Percentiles rank a stretch among this genome's conserved stretches.
Evolutionary conservation across 2,888 invertebrate species (phyloP).

Genomic region (Parapristionchus giblindavisi): DNA sequence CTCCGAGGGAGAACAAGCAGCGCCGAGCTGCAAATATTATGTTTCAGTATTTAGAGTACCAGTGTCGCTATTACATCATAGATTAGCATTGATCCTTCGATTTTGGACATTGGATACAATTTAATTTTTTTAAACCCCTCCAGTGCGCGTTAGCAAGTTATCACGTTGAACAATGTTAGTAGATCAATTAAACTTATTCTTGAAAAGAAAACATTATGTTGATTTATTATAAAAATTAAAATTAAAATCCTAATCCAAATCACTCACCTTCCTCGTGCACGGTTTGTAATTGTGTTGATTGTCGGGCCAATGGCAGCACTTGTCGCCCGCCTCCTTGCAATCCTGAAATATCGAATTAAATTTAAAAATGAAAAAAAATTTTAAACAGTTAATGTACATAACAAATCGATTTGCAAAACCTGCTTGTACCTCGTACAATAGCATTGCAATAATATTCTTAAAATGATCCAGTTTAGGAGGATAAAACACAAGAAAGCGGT

Average conservation of each 20-base stretch:
- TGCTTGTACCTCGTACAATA: too few species aligned
- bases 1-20: slow-evolving; percentile 81
- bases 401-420: not conserved
- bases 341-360: slow-evolving; percentile 78
- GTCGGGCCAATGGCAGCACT: slow-evolving; percentile 78
- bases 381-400: not conserved
- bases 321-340: slow-evolving; percentile 76
- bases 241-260: not conserved
- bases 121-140: not conserved
- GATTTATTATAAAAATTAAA: too few species aligned
- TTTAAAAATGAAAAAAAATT: not conserved
- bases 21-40: slow-evolving; percentile 43
- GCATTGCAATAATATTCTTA: too few species aligned
- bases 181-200: too few species aligned
- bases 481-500: not conserved
- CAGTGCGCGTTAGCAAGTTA: not conserved
- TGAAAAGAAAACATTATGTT: too few species aligned
- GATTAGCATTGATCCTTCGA: too few species aligned
- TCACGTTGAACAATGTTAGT: too few species aligned
- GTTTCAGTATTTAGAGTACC: not conserved
- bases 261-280: slow-evolving; percentile 81
- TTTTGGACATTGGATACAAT: too few species aligned
- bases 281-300: slow-evolving; percentile 45
- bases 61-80: too few species aligned
- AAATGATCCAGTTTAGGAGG: not conserved